Percentiles rank a stretch among this genome's conserved stretches.
These are phyloP conservation scores for Laupala kohalensis DNA, from an alignment of 1,140 invertebrate species.

Conservation along the genomic window DNA sequence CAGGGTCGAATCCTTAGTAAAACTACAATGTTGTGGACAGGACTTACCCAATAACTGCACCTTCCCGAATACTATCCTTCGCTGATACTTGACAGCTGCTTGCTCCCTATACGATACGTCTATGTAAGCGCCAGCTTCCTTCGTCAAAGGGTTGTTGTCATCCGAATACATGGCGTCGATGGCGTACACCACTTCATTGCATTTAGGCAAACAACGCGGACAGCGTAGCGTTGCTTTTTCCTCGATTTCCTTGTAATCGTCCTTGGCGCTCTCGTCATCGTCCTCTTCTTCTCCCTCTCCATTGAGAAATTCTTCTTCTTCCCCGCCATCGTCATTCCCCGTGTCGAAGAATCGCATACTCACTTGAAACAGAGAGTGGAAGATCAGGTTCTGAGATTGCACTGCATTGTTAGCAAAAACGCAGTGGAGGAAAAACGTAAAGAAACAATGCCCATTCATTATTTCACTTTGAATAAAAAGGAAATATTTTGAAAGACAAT, in stretches of 20 bases:
- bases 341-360: background rate
- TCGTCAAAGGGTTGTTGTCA: constrained; percentile 5
- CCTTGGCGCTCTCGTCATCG: background rate
- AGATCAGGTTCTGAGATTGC: too few relatives aligned
- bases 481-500: too few relatives aligned
- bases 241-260: background rate
- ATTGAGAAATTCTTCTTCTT: background rate
- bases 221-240: constrained; percentile 7
- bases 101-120: constrained; percentile 18
- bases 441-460: too few relatives aligned
- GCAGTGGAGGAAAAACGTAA: too few relatives aligned
- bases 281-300: background rate
- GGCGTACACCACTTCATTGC: constrained; percentile 18
- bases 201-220: constrained; percentile 17
- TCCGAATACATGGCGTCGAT: constrained; percentile 12
- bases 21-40: too few relatives aligned
- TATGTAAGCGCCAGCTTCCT: constrained; percentile 13
- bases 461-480: too few relatives aligned
- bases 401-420: too few relatives aligned
- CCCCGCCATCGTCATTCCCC: background rate
- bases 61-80: constrained; percentile 17
- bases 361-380: too few relatives aligned
- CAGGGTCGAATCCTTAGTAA: too few relatives aligned
- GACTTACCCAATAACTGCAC: constrained; percentile 17
- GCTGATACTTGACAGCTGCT: constrained; percentile 18